These are phyloP conservation scores for Amiota minor DNA, from an alignment of 2,888 invertebrate species.

Conservation along the genomic window DNA sequence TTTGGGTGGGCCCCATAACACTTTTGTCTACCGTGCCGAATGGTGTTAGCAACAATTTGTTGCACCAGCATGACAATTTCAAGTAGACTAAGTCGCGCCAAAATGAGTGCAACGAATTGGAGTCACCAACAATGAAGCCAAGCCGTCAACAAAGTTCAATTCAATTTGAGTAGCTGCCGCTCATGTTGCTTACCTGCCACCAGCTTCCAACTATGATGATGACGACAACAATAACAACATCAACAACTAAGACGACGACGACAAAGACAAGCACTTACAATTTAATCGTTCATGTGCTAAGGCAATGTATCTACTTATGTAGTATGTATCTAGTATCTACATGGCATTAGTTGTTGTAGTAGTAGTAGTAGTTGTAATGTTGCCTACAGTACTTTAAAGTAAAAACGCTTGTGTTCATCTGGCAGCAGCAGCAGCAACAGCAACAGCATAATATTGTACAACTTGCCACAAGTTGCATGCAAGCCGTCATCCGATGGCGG, in stretches of 20 bases:
- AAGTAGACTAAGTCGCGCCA: slow-evolving; percentile 26
- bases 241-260: background rate
- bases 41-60: slow-evolving; percentile 29
- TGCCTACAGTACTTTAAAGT: too few relatives aligned
- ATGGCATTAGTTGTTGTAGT: too few relatives aligned
- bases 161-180: slow-evolving; percentile 21
- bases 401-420: background rate
- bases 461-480: slow-evolving; percentile 19
- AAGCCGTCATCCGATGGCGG: slow-evolving; percentile 4
- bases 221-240: background rate
- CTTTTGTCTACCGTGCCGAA: slow-evolving; percentile 20
- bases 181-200: background rate
- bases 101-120: slow-evolving; percentile 30
- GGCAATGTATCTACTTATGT: too few relatives aligned
- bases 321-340: too few relatives aligned
- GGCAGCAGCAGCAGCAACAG: background rate
- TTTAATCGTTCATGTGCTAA: slow-evolving; percentile 19
- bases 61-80: slow-evolving; percentile 27
- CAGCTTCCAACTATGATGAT: slow-evolving; percentile 1
- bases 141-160: slow-evolving; percentile 13
- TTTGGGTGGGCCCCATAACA: slow-evolving; percentile 20
- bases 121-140: slow-evolving; percentile 11
- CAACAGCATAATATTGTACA: background rate
- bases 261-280: slow-evolving; percentile 21
- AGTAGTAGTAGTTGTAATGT: too few relatives aligned